Evolutionary conservation across 2,113 vertebrate species (phyloP).

Genomic region (Acrocephalus arundinaceus): DNA sequence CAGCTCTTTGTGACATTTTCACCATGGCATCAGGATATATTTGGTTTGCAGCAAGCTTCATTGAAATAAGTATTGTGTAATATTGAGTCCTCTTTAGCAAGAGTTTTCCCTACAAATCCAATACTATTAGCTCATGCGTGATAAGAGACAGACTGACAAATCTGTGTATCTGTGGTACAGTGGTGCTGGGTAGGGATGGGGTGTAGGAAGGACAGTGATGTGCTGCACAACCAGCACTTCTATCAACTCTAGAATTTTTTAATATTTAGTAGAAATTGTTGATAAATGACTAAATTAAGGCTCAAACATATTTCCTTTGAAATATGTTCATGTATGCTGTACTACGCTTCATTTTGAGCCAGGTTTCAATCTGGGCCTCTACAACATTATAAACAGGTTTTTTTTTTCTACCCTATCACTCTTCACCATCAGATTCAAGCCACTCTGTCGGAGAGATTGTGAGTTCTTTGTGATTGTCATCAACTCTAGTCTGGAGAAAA

Average conservation of each 20-base stretch:
- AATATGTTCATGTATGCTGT: not conserved
- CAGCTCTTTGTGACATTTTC: not conserved
- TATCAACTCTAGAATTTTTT: not conserved
- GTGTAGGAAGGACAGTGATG: not conserved
- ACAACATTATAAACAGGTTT: not conserved
- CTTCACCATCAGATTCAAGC: not conserved
- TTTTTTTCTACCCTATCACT: not conserved
- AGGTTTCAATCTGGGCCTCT: not conserved
- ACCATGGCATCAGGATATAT: not conserved
- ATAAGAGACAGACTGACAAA: not conserved
- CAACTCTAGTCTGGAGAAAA: not conserved
- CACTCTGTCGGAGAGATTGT: not conserved
- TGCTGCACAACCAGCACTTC: not conserved
- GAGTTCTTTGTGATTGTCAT: not conserved
- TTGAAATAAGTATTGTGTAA: not conserved
- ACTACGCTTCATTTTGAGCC: not conserved
- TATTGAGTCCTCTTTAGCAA: not conserved
- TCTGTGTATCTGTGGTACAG: accelerated
- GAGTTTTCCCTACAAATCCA: not conserved
- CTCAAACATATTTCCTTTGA: not conserved
- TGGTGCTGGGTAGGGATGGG: not conserved
- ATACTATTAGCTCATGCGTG: not conserved
- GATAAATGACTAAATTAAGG: not conserved
- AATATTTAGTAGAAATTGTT: not conserved
- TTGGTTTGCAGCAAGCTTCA: not conserved